Evolutionary conservation across 2,888 invertebrate species (phyloP).

Genomic region (Chloroclystis v-ata): DNA sequence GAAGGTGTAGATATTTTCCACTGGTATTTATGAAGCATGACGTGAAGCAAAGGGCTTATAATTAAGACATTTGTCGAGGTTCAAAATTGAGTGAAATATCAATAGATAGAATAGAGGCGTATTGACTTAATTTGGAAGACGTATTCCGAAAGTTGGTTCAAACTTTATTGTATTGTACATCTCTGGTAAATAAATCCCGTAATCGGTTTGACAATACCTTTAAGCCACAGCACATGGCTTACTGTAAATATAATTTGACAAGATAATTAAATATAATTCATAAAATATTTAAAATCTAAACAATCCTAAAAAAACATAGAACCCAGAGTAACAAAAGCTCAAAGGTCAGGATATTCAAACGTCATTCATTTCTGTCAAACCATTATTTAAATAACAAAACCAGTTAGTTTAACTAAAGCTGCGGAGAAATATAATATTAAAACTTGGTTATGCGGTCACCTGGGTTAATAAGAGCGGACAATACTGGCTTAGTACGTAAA

Average conservation of each 20-base stretch:
- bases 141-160: too few species aligned
- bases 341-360: conserved; percentile 7
- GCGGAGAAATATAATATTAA: conserved; percentile 13
- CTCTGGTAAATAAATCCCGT: too few species aligned
- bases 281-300: too few species aligned
- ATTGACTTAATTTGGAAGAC: too few species aligned
- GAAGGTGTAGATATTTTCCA: conserved; percentile 22
- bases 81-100: conserved; percentile 13
- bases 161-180: too few species aligned
- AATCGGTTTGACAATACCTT: too few species aligned
- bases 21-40: conserved; percentile 19
- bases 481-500: too few species aligned
- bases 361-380: conserved; percentile 12
- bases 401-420: background rate
- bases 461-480: too few species aligned
- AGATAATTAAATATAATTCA: too few species aligned
- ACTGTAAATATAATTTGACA: too few species aligned
- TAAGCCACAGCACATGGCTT: too few species aligned
- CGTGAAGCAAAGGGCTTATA: conserved; percentile 19
- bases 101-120: background rate
- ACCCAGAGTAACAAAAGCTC: background rate
- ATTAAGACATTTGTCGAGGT: conserved; percentile 18
- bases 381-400: conserved; percentile 17
- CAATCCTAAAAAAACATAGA: too few species aligned
- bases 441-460: background rate